These are phyloP conservation scores for Calameuta filiformis DNA, from an alignment of 2,888 invertebrate species.

Conservation along the genomic window DNA sequence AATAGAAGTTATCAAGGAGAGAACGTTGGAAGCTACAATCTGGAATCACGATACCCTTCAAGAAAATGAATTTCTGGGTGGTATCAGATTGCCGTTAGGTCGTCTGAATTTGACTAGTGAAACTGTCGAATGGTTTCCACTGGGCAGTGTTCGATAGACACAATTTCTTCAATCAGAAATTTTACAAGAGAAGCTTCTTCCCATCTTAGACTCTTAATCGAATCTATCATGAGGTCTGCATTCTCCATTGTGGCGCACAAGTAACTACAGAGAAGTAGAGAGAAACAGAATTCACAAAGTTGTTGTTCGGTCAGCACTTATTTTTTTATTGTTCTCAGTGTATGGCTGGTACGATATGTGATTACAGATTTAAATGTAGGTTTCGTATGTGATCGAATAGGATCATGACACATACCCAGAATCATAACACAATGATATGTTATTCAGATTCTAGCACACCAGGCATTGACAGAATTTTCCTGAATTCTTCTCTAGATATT, in stretches of 20 bases:
- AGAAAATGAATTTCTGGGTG: conserved; percentile 95
- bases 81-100: conserved; percentile 83
- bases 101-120: conserved; percentile 82
- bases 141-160: conserved; percentile 67
- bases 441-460: background rate
- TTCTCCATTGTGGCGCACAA: background rate
- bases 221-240: background rate
- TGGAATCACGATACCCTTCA: conserved; percentile 95
- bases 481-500: background rate
- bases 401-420: background rate
- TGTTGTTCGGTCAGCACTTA: background rate
- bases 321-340: background rate
- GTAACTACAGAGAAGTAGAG: background rate
- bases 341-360: background rate
- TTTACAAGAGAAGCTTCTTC: background rate
- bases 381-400: background rate
- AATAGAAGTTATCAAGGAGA: conserved; percentile 78
- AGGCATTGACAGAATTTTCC: background rate
- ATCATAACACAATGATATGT: background rate
- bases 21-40: conserved; percentile 90
- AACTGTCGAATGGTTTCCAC: conserved; percentile 87
- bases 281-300: background rate
- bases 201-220: background rate
- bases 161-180: background rate
- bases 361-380: background rate